A percentile compares a stretch with the other conserved stretches of the same genome.
Evolutionary conservation across 2,888 invertebrate genomes (phyloP).

Genomic region (Pseudanteris insignis): DNA sequence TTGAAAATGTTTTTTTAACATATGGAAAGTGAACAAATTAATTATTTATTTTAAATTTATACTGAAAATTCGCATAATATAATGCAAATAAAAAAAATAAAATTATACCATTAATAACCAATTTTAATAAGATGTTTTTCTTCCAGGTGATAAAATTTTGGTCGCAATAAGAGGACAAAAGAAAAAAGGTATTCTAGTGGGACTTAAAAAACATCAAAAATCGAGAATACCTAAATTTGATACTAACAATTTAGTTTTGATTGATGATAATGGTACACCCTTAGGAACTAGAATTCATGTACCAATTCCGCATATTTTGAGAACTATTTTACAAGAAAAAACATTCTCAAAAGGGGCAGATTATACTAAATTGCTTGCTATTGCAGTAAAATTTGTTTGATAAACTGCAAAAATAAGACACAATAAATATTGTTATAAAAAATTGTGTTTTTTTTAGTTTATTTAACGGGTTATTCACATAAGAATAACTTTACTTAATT

Average conservation of each 20-base stretch:
- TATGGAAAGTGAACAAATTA: too few species aligned
- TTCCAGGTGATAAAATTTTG: slow-evolving; percentile 83
- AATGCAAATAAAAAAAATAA: background rate
- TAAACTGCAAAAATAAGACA: too few species aligned
- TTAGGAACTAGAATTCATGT: slow-evolving; percentile 94
- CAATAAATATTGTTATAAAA: too few species aligned
- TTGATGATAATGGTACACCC: slow-evolving; percentile 94
- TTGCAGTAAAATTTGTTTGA: slow-evolving; percentile 90
- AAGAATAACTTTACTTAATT: too few species aligned
- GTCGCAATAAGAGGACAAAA: slow-evolving; percentile 95
- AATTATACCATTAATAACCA: background rate
- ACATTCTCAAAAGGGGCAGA: slow-evolving; percentile 85
- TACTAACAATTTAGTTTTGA: slow-evolving; percentile 93
- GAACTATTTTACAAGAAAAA: slow-evolving; percentile 84
- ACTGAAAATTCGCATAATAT: background rate
- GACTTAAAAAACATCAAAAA: slow-evolving; percentile 83
- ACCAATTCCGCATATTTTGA: slow-evolving; percentile 89
- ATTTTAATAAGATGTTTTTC: slow-evolving; percentile 5
- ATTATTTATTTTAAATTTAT: background rate
- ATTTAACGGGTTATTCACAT: too few species aligned
- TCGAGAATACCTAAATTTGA: slow-evolving; percentile 89
- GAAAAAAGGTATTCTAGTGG: slow-evolving; percentile 91
- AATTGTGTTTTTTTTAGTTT: too few species aligned
- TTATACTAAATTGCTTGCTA: slow-evolving; percentile 90
- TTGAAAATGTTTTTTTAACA: too few species aligned